These are phyloP conservation scores for Crax fasciolata DNA, from an alignment of 2,797 vertebrate species.

Conservation along the genomic window DNA sequence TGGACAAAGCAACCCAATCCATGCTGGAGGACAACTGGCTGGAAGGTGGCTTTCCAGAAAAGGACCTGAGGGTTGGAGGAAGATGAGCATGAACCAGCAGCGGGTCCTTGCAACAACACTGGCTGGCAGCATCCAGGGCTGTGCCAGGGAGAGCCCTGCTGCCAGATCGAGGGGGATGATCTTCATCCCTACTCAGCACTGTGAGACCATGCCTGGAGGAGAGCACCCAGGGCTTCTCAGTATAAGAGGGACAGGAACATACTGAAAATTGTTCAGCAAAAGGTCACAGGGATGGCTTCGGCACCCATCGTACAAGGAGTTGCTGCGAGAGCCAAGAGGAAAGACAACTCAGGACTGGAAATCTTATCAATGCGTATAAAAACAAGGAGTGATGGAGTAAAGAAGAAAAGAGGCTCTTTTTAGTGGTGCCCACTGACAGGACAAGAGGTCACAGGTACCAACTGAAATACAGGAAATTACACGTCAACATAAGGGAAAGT, in stretches of 20 bases:
- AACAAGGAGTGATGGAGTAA: neutral
- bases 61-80: neutral
- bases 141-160: rapidly evolving
- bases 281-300: neutral
- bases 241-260: neutral
- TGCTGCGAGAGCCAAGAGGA: neutral
- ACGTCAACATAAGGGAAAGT: neutral
- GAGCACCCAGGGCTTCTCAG: neutral
- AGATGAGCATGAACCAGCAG: neutral
- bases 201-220: neutral
- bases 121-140: neutral
- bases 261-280: neutral
- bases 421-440: neutral
- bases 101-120: neutral
- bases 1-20: neutral
- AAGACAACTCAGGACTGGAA: neutral
- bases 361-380: neutral
- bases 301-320: neutral
- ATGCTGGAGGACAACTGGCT: neutral
- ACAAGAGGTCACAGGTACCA: neutral
- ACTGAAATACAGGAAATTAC: neutral
- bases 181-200: neutral
- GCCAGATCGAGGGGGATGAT: neutral
- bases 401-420: neutral
- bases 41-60: neutral